phyloP scores from a whole-genome alignment of 2,888 invertebrate species.

The Chydorus sphaericus region DNA sequence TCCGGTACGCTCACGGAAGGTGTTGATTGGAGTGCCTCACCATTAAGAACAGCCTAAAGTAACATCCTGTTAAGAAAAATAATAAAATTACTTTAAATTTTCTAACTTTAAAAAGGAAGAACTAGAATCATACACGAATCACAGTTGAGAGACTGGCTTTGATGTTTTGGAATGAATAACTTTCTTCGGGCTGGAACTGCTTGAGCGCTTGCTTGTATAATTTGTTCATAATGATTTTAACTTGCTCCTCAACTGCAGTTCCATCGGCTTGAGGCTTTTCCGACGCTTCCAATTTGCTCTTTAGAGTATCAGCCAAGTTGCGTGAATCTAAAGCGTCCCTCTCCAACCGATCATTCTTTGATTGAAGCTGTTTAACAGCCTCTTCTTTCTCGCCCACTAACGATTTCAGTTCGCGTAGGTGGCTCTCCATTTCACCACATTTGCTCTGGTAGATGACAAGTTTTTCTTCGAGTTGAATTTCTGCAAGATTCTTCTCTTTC shows the following conservation, averaged over 20 bases:
- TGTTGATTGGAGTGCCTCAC: no score
- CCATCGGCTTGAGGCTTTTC: not conserved
- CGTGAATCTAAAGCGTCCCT: not conserved
- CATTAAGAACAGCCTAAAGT: not conserved
- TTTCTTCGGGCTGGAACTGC: conserved; percentile 1
- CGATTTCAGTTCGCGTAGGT: not conserved
- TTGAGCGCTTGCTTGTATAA: conserved; percentile 11
- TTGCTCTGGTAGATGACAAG: not conserved
- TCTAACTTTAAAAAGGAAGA: not conserved
- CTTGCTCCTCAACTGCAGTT: not conserved
- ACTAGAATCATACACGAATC: conserved; percentile 2
- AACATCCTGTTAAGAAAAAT: not conserved
- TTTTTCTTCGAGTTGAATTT: not conserved
- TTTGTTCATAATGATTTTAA: conserved; percentile 14
- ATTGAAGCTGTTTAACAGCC: not conserved
- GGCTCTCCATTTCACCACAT: not conserved
- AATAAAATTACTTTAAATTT: not conserved
- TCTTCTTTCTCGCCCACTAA: not conserved
- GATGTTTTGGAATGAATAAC: conserved; percentile 1
- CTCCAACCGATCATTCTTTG: not conserved
- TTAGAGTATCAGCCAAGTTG: not conserved
- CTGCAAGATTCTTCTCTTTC: not conserved
- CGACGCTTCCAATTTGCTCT: not conserved
- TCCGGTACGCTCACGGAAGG: no score
- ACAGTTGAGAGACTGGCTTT: conserved; percentile 1